These are phyloP conservation scores for Drosophila robusta DNA, from an alignment of 2,888 invertebrate genomes.

Conservation along the genomic window DNA sequence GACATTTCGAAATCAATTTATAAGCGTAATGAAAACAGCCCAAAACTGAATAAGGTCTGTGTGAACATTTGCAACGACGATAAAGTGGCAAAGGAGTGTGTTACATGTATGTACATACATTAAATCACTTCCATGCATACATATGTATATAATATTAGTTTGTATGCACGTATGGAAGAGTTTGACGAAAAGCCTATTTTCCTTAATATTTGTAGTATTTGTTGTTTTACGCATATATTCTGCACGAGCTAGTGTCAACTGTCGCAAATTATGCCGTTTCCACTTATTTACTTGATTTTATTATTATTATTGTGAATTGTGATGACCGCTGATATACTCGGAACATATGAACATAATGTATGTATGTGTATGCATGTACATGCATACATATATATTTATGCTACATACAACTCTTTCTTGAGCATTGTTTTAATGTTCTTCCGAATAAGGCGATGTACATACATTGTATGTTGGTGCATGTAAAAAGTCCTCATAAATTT, in stretches of 20 bases:
- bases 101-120: conserved; percentile 62
- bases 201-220: conserved; percentile 15
- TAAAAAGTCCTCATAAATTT: not conserved
- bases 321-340: conserved; percentile 33
- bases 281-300: conserved; percentile 6
- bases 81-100: conserved; percentile 44
- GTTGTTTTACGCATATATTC: conserved; percentile 14
- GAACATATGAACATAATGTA: conserved; percentile 25
- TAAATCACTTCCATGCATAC: conserved; percentile 44
- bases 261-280: conserved; percentile 4
- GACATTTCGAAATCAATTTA: conserved; percentile 31
- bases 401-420: conserved; percentile 38
- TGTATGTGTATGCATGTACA: not conserved
- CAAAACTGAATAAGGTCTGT: conserved; percentile 27
- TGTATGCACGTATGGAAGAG: conserved; percentile 36
- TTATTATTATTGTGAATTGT: conserved; percentile 14
- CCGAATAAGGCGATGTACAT: not conserved
- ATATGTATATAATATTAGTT: conserved; percentile 33
- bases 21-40: conserved; percentile 33
- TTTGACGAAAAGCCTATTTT: conserved; percentile 27
- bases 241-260: conserved; percentile 1
- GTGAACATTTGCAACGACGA: conserved; percentile 27
- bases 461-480: not conserved
- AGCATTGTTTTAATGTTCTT: not conserved
- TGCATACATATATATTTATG: conserved; percentile 24